These are phyloP conservation scores for Lasiommata megera DNA, from an alignment of 2,888 invertebrate species.

Conservation along the genomic window DNA sequence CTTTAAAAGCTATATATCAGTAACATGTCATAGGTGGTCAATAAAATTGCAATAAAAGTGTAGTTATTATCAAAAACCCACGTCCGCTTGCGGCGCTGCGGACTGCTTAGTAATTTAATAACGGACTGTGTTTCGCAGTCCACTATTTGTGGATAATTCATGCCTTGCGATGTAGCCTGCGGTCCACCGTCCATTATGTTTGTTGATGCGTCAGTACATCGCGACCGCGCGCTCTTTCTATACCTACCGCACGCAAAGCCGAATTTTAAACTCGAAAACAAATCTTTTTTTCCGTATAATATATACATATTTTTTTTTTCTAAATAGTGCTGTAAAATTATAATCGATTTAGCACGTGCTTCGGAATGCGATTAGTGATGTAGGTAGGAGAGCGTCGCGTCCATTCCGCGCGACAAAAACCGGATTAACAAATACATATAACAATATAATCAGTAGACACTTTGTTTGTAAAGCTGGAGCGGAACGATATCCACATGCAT, in stretches of 20 bases:
- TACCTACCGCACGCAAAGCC: conserved; percentile 40
- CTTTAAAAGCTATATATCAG: not conserved
- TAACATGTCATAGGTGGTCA: not conserved
- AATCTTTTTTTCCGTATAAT: not conserved
- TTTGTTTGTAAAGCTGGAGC: conserved; percentile 74
- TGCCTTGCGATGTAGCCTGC: conserved; percentile 52
- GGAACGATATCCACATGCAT: conserved; percentile 76
- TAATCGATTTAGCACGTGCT: conserved; percentile 20
- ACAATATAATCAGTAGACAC: conserved; percentile 43
- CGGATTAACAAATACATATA: conserved; percentile 38
- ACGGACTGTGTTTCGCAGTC: conserved; percentile 55
- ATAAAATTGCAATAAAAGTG: not conserved
- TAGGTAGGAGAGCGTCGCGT: conserved; percentile 31
- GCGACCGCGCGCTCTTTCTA: conserved; percentile 57
- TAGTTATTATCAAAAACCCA: not conserved
- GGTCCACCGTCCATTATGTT: conserved; percentile 46
- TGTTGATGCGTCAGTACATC: conserved; percentile 47
- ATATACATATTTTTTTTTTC: conserved; percentile 34
- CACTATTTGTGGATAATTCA: conserved; percentile 61
- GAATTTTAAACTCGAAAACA: conserved; percentile 25
- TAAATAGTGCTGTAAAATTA: conserved; percentile 31
- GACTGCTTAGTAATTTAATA: conserved; percentile 66
- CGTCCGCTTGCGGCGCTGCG: conserved; percentile 38
- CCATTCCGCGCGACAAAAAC: conserved; percentile 18
- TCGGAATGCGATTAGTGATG: conserved; percentile 28